Conservation (phyloP, 2,888 invertebrate species). For the Metopia argyrocephala region DNA sequence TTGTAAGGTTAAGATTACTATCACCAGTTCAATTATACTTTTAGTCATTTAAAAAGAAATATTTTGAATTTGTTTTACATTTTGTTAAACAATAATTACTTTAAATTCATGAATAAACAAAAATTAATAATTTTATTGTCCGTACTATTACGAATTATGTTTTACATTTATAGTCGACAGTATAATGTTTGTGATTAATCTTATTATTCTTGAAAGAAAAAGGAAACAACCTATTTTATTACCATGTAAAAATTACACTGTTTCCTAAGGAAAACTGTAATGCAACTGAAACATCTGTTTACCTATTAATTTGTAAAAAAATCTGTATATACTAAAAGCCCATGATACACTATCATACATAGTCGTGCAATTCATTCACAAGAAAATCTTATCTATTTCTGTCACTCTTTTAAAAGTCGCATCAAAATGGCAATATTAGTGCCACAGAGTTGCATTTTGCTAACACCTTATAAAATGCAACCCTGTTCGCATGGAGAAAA, state of each 20-base stretch:
- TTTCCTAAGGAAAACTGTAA: neutral
- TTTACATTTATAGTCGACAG: neutral
- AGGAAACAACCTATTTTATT: too few species aligned
- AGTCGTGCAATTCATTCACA: too few species aligned
- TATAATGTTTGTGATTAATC: neutral
- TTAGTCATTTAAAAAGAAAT: conserved; percentile 56
- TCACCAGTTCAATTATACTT: neutral
- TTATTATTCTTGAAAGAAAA: neutral
- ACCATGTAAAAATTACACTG: neutral
- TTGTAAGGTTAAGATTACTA: neutral
- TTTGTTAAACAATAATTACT: conserved; percentile 63
- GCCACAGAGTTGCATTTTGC: too few species aligned
- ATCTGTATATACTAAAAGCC: too few species aligned
- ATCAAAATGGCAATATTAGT: too few species aligned
- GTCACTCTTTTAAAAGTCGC: too few species aligned
- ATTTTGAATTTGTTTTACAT: conserved; percentile 67
- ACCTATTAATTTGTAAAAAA: too few species aligned
- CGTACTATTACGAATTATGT: neutral
- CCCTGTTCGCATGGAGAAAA: too few species aligned
- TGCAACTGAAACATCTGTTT: too few species aligned
- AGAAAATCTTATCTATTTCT: too few species aligned
- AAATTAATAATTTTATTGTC: conserved; percentile 26
- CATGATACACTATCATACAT: too few species aligned
- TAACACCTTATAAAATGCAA: too few species aligned
- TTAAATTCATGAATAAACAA: conserved; percentile 71